Evolutionary conservation across 1,140 invertebrate species (phyloP).

Genomic region (Neuroterus valhalla): DNA sequence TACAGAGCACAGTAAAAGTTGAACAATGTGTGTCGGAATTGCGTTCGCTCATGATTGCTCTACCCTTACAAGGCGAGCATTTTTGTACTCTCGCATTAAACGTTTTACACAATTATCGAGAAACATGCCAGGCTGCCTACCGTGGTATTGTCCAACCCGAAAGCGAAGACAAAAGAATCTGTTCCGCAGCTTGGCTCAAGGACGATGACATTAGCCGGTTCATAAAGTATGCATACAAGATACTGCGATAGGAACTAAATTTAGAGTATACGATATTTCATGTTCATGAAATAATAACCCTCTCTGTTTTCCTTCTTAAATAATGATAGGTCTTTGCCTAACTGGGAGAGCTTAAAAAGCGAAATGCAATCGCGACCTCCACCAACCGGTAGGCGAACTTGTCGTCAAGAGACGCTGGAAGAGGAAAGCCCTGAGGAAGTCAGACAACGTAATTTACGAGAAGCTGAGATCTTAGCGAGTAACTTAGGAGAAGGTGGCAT

Average conservation of each 20-base stretch:
- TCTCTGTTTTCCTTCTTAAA: conserved; percentile 36
- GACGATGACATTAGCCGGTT: conserved; percentile 96
- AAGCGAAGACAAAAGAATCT: conserved; percentile 85
- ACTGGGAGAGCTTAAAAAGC: conserved; percentile 86
- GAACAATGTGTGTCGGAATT: conserved; percentile 83
- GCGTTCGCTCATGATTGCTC: conserved; percentile 80
- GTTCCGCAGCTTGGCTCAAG: conserved; percentile 93
- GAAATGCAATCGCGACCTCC: conserved; percentile 53
- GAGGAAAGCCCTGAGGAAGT: conserved; percentile 86
- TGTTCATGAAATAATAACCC: not conserved
- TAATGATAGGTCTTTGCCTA: conserved; percentile 83
- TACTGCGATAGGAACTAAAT: not conserved
- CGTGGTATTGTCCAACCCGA: conserved; percentile 87
- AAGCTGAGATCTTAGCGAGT: conserved; percentile 93
- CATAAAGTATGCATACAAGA: conserved; percentile 78
- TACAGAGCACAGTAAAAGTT: conserved; percentile 83
- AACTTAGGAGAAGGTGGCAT: conserved; percentile 91
- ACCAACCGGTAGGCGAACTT: conserved; percentile 57
- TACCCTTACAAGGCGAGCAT: conserved; percentile 83
- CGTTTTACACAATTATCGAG: conserved; percentile 83
- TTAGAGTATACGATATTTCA: not conserved
- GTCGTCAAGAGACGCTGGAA: conserved; percentile 77
- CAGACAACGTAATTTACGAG: conserved; percentile 86
- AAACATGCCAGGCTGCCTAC: conserved; percentile 86
- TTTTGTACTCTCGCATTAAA: conserved; percentile 83